These are phyloP conservation scores for Apamea monoglypha DNA, from an alignment of 2,888 invertebrate species.

Conservation along the genomic window DNA sequence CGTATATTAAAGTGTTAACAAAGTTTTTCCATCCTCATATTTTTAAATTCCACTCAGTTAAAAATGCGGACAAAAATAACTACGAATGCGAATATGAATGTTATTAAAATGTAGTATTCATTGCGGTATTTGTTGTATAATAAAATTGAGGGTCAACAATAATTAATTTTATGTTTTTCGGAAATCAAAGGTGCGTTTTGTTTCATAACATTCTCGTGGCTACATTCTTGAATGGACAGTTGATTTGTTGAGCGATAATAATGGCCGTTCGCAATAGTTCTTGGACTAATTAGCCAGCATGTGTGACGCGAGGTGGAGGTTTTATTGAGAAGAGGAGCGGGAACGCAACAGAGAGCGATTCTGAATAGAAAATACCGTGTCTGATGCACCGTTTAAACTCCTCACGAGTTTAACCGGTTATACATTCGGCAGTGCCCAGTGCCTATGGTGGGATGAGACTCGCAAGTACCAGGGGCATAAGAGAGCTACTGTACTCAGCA, in stretches of 20 bases:
- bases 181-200: slow-evolving; percentile 57
- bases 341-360: slow-evolving; percentile 10
- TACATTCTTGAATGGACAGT: slow-evolving; percentile 66
- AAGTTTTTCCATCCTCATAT: slow-evolving; percentile 15
- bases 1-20: neutral
- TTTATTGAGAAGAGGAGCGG: slow-evolving; percentile 28
- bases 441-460: neutral
- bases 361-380: slow-evolving; percentile 6
- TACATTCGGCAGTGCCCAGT: neutral
- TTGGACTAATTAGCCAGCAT: slow-evolving; percentile 78
- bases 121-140: slow-evolving; percentile 45
- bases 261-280: slow-evolving; percentile 66
- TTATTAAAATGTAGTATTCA: slow-evolving; percentile 16
- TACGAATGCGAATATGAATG: neutral
- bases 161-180: slow-evolving; percentile 59
- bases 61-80: slow-evolving; percentile 40
- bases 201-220: slow-evolving; percentile 59
- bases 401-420: neutral
- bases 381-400: neutral
- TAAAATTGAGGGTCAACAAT: slow-evolving; percentile 58
- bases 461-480: neutral
- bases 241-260: slow-evolving; percentile 63
- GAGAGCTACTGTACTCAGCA: neutral
- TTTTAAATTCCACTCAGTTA: neutral
- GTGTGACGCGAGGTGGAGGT: slow-evolving; percentile 72